phyloP scores from a whole-genome alignment of 2,113 vertebrate species.

The Piprites chloris region DNA sequence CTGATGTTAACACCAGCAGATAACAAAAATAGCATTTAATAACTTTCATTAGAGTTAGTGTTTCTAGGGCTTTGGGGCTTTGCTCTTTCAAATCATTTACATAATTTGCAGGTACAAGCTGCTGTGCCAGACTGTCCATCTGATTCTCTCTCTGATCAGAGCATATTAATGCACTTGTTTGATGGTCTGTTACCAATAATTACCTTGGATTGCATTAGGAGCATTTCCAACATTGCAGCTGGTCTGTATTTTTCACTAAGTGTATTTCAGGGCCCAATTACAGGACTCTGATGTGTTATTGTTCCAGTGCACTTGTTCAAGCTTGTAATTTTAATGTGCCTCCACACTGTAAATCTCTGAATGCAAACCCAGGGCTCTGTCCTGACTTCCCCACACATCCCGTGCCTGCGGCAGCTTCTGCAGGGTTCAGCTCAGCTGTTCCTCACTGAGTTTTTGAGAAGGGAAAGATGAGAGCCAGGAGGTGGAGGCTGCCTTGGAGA shows the following conservation, averaged over 20 bases:
- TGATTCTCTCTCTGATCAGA: conserved; percentile 55
- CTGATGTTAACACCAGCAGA: conserved; percentile 29
- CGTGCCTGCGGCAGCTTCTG: neutral
- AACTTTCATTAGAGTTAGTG: conserved; percentile 64
- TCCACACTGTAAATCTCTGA: neutral
- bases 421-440: neutral
- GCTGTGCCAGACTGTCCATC: conserved; percentile 54
- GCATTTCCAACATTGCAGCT: conserved; percentile 64
- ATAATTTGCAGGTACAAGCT: conserved; percentile 67
- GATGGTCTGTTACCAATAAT: conserved; percentile 68
- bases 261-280: conserved; percentile 61
- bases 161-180: conserved; percentile 57
- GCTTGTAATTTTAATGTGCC: conserved; percentile 53
- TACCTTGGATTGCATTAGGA: conserved; percentile 68
- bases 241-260: conserved; percentile 55
- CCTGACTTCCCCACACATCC: neutral
- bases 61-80: conserved; percentile 58
- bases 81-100: conserved; percentile 42
- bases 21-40: conserved; percentile 61
- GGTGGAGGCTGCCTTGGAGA: neutral
- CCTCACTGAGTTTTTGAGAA: neutral
- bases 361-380: neutral
- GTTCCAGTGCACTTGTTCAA: conserved; percentile 37
- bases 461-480: neutral
- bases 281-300: conserved; percentile 60